phyloP scores from a whole-genome alignment of 2,113 vertebrate genomes.

The Donacobius atricapilla region DNA sequence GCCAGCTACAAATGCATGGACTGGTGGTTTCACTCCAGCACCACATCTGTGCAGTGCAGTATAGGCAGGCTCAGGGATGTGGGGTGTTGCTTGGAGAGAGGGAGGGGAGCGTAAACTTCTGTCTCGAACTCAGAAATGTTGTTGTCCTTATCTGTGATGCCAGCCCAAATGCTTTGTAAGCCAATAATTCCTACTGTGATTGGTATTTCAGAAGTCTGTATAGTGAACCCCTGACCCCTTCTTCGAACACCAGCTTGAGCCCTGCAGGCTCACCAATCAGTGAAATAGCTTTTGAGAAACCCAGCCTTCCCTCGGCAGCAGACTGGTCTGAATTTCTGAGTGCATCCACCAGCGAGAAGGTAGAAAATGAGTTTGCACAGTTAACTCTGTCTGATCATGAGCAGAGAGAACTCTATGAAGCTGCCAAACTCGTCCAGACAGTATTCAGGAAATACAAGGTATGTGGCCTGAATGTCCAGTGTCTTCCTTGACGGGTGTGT shows the following conservation, averaged over 20 bases:
- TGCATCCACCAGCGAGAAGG: slow-evolving; percentile 91
- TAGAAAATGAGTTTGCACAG: slow-evolving; percentile 96
- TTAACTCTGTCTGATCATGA: slow-evolving; percentile 96
- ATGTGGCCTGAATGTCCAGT: background rate
- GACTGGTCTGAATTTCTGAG: slow-evolving; percentile 98
- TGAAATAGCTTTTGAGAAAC: slow-evolving; percentile 86
- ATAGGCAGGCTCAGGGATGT: background rate
- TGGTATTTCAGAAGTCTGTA: slow-evolving; percentile 84
- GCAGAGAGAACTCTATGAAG: slow-evolving; percentile 96
- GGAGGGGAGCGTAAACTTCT: background rate
- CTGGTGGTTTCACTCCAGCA: background rate
- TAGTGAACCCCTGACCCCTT: slow-evolving; percentile 87
- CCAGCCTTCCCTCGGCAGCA: slow-evolving; percentile 87
- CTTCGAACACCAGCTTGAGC: slow-evolving; percentile 91
- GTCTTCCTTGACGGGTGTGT: background rate
- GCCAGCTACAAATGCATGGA: background rate
- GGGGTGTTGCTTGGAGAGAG: background rate
- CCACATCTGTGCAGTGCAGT: background rate
- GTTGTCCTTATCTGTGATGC: background rate
- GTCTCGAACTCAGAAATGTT: background rate
- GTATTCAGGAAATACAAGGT: slow-evolving; percentile 99
- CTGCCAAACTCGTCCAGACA: slow-evolving; percentile 95
- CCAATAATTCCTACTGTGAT: background rate
- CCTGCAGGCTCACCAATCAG: slow-evolving; percentile 84
- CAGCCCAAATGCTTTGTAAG: background rate